These are phyloP conservation scores for Lucilia sericata DNA, from an alignment of 1,140 invertebrate genomes.

Conservation along the genomic window DNA sequence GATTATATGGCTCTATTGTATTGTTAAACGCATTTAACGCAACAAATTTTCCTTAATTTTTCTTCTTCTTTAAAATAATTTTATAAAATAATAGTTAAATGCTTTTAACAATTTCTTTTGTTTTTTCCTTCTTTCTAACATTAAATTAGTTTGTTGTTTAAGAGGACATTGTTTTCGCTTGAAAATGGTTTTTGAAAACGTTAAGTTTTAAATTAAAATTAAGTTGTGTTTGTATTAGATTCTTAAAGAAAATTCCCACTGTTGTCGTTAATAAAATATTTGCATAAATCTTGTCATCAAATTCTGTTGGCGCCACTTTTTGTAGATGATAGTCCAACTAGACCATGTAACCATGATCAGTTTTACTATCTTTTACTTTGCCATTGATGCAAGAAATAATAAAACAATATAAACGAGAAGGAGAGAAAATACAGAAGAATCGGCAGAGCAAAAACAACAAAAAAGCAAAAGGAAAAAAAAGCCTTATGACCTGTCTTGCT, in stretches of 20 bases:
- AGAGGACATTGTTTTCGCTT: background rate
- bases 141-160: background rate
- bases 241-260: conserved; percentile 24
- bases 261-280: conserved; percentile 21
- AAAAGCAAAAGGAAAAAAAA: background rate
- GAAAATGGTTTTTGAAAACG: background rate
- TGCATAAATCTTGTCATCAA: conserved; percentile 44
- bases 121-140: background rate
- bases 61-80: background rate
- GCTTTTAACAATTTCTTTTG: background rate
- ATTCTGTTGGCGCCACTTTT: conserved; percentile 40
- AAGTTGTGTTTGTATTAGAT: conserved; percentile 1
- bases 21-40: background rate
- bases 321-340: conserved; percentile 32
- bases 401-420: conserved; percentile 13
- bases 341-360: conserved; percentile 41
- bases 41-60: background rate
- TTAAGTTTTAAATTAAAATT: background rate
- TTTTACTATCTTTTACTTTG: conserved; percentile 13
- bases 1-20: background rate
- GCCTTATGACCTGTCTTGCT: conserved; percentile 31
- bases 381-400: conserved; percentile 8
- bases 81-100: background rate
- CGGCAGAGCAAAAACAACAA: background rate
- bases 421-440: background rate